phyloP scores from a whole-genome alignment of 2,888 invertebrate species.

The Cheilosia impressa region DNA sequence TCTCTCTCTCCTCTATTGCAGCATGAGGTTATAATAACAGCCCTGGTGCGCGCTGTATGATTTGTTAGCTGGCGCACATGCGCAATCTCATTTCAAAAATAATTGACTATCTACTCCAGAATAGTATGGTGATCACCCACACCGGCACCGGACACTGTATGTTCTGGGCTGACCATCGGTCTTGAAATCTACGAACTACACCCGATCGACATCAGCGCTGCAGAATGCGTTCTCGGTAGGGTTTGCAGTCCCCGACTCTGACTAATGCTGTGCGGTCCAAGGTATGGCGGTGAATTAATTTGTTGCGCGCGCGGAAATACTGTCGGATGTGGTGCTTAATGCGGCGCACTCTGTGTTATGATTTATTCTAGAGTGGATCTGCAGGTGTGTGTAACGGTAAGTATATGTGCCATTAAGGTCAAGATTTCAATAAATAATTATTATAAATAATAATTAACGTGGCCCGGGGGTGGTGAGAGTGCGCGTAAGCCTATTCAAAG shows the following conservation, averaged over 20 bases:
- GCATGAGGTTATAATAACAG: conserved; percentile 41
- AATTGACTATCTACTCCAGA: conserved; percentile 37
- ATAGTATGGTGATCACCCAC: conserved; percentile 58
- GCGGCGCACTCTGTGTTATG: conserved; percentile 6
- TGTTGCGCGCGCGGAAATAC: neutral
- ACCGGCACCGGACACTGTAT: conserved; percentile 33
- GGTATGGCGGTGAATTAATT: conserved; percentile 36
- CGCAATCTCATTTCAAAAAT: conserved; percentile 54
- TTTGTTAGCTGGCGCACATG: conserved; percentile 56
- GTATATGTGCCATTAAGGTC: conserved; percentile 25
- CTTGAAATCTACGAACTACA: conserved; percentile 47
- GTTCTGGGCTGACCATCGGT: conserved; percentile 31
- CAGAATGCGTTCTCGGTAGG: conserved; percentile 28
- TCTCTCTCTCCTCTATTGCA: conserved; percentile 25
- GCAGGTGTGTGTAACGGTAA: conserved; percentile 17
- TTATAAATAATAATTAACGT: conserved; percentile 24
- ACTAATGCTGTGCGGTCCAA: conserved; percentile 38
- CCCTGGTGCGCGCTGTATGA: conserved; percentile 34
- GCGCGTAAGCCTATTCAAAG: neutral
- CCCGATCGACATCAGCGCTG: conserved; percentile 10
- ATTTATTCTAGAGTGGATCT: conserved; percentile 25
- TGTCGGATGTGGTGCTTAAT: conserved; percentile 16
- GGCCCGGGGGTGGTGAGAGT: conserved; percentile 3
- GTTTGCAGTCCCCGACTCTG: conserved; percentile 27
- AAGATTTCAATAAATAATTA: conserved; percentile 46